These are phyloP conservation scores for Peromyscus melanophrys DNA, from an alignment of 2,797 vertebrate species.

Conservation along the genomic window DNA sequence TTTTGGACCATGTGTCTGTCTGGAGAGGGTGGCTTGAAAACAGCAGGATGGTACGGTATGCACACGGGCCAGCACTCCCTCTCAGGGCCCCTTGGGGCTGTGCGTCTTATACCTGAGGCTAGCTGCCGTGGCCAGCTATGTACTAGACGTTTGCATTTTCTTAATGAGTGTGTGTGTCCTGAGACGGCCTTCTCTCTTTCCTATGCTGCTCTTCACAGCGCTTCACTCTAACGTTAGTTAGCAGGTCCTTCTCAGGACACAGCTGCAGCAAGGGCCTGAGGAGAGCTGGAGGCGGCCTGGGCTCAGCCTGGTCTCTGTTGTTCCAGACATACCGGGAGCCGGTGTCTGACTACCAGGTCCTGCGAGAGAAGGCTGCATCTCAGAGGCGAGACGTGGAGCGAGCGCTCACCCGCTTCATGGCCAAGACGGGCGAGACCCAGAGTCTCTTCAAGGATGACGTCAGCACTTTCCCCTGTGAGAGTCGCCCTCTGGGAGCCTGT, in stretches of 20 bases:
- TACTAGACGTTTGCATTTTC: not conserved
- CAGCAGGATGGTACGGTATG: not conserved
- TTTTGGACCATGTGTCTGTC: not conserved
- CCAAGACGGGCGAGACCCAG: slow-evolving; percentile 98
- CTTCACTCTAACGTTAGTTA: not conserved
- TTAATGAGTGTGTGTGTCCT: not conserved
- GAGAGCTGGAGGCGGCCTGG: accelerated
- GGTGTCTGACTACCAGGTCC: slow-evolving; percentile 96
- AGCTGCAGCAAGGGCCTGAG: not conserved
- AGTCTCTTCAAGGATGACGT: slow-evolving; percentile 98
- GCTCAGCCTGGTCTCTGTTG: not conserved
- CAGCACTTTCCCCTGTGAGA: slow-evolving; percentile 95
- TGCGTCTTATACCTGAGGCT: not conserved
- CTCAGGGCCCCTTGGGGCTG: not conserved
- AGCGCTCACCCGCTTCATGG: slow-evolving; percentile 98
- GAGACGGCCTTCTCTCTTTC: not conserved
- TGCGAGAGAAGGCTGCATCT: slow-evolving; percentile 97
- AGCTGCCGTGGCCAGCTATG: not conserved
- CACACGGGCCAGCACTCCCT: too few relatives aligned
- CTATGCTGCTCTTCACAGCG: not conserved
- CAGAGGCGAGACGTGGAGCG: slow-evolving; percentile 97
- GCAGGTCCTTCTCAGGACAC: not conserved
- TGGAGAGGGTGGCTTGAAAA: not conserved
- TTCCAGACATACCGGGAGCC: slow-evolving; percentile 97
- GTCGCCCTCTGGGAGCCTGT: not conserved